A percentile compares a stretch with the other conserved stretches of the same genome.
These are phyloP conservation scores for Pteropus alecto DNA, from an alignment of 2,113 vertebrate species.

Conservation along the genomic window DNA sequence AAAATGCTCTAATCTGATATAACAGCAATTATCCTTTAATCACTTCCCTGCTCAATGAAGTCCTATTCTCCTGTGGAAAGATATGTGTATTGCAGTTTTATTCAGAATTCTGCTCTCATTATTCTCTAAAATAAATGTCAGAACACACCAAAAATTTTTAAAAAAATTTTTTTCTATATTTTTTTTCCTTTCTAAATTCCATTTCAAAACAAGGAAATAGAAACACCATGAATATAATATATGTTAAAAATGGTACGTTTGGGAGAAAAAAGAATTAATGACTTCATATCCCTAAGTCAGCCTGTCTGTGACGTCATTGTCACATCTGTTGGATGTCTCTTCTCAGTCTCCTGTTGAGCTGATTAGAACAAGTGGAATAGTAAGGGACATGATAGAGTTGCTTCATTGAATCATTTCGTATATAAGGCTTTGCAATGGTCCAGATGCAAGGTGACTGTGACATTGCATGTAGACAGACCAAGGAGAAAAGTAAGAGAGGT, in stretches of 20 bases:
- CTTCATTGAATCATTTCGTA: not conserved
- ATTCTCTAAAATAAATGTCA: not conserved
- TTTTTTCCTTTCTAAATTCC: not conserved
- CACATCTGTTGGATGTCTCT: not conserved
- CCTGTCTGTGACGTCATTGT: not conserved
- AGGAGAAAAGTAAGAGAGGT: not conserved
- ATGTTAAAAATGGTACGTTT: not conserved
- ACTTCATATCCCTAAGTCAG: not conserved
- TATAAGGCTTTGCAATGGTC: not conserved
- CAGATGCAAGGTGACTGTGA: not conserved
- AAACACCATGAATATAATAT: not conserved
- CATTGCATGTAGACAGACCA: not conserved
- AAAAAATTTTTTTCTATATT: not conserved
- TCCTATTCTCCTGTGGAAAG: not conserved
- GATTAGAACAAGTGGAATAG: not conserved
- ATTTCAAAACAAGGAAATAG: constrained; percentile 16
- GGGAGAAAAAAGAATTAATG: not conserved
- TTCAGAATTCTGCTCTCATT: constrained; percentile 26
- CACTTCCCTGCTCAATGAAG: not conserved
- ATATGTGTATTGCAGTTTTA: not conserved
- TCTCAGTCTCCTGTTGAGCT: not conserved
- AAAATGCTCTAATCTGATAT: constrained; percentile 44
- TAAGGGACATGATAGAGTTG: not conserved
- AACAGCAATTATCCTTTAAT: constrained; percentile 19
- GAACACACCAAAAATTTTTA: too few species aligned